phyloP scores from a whole-genome alignment of 2,888 invertebrate species.

The Athrips mouffetella region DNA sequence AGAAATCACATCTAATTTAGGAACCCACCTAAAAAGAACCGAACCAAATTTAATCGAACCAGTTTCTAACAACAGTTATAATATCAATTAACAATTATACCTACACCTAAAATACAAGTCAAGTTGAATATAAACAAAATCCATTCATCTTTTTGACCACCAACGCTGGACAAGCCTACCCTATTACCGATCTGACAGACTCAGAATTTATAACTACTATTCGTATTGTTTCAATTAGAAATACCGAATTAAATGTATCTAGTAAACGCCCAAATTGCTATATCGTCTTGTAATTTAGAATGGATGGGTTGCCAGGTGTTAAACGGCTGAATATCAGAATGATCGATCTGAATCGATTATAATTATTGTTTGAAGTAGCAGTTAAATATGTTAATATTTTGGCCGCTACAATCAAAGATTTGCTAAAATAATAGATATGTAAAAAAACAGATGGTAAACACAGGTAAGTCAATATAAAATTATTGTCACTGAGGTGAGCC shows the following conservation, averaged over 20 bases:
- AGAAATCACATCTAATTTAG: no score
- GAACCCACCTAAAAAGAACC: no score
- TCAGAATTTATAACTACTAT: constrained; percentile 57
- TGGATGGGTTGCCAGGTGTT: constrained; percentile 16
- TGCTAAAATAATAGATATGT: no score
- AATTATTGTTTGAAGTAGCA: not conserved
- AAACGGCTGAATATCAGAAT: not conserved
- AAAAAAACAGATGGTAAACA: no score
- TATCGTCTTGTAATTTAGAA: constrained; percentile 53
- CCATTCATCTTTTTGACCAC: constrained; percentile 60
- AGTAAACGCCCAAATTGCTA: constrained; percentile 71
- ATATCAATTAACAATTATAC: constrained; percentile 16
- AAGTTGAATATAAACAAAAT: constrained; percentile 37
- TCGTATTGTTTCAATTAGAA: constrained; percentile 73
- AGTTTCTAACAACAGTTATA: constrained; percentile 1
- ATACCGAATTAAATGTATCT: constrained; percentile 62
- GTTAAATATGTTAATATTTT: not conserved
- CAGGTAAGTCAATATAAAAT: no score
- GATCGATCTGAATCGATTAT: not conserved
- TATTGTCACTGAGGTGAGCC: no score
- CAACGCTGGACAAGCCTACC: constrained; percentile 48
- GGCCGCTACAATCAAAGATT: no score
- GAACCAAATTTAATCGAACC: no score
- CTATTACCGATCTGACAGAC: constrained; percentile 54
- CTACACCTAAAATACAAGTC: constrained; percentile 8